Evolutionary conservation across 2,113 vertebrate species (phyloP).

Genomic region (Donacobius atricapilla): DNA sequence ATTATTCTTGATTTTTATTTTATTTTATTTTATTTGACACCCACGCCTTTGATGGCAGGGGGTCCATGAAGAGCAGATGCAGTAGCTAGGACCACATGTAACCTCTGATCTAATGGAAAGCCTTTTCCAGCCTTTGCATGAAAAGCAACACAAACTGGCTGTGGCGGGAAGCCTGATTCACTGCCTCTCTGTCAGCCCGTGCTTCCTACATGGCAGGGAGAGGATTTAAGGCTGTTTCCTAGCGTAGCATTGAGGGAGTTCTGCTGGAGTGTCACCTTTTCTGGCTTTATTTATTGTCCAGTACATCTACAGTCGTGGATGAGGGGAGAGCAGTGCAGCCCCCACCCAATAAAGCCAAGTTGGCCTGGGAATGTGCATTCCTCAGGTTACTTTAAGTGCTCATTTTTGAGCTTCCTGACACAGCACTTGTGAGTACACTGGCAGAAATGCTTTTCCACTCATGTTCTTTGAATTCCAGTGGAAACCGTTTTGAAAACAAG

Average conservation of each 20-base stretch:
- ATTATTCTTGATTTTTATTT: not conserved
- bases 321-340: not conserved
- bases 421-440: not conserved
- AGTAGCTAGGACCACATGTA: conserved; percentile 53
- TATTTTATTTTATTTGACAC: conserved; percentile 12
- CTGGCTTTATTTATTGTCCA: not conserved
- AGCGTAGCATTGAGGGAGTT: not conserved
- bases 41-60: conserved; percentile 42
- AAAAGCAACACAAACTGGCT: not conserved
- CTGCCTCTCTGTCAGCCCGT: not conserved
- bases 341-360: not conserved
- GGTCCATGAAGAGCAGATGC: conserved; percentile 42
- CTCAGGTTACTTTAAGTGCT: not conserved
- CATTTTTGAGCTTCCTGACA: conserved; percentile 22
- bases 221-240: not conserved
- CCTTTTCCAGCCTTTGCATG: not conserved
- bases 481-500: conserved; percentile 21
- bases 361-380: not conserved
- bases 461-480: conserved; percentile 31
- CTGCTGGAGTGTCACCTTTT: conserved; percentile 29
- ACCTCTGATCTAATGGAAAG: conserved; percentile 34
- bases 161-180: not conserved
- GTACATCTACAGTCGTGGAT: not conserved
- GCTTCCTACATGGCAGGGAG: not conserved
- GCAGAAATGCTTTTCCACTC: conserved; percentile 25